phyloP scores from a whole-genome alignment of 2,888 invertebrate genomes.

The Patella ulyssiponensis region DNA sequence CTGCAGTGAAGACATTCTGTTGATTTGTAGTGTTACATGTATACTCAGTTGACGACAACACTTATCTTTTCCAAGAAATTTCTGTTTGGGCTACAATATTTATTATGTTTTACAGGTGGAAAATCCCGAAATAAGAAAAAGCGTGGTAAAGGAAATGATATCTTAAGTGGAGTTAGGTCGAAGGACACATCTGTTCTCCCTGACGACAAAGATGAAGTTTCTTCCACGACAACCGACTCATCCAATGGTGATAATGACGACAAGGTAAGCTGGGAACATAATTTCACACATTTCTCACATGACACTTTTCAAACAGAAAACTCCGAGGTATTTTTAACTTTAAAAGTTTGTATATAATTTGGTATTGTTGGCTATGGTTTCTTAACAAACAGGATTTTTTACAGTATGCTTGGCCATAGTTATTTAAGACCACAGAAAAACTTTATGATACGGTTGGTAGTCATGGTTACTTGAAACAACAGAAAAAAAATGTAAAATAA shows the following conservation, averaged over 20 bases:
- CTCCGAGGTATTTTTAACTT: background rate
- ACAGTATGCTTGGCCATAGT: background rate
- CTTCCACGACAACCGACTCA: constrained; percentile 81
- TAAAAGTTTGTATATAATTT: background rate
- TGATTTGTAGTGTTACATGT: too few relatives aligned
- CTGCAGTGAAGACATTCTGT: too few relatives aligned
- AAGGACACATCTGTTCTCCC: constrained; percentile 13
- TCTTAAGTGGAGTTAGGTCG: background rate
- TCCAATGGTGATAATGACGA: constrained; percentile 77
- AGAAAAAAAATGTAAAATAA: too few relatives aligned
- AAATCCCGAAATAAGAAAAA: constrained; percentile 7
- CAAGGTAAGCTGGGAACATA: constrained; percentile 48
- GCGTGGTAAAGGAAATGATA: constrained; percentile 8
- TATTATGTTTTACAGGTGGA: too few relatives aligned
- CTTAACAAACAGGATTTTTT: background rate
- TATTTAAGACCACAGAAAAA: background rate
- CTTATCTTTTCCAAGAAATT: too few relatives aligned
- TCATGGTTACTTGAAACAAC: too few relatives aligned
- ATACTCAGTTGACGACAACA: too few relatives aligned
- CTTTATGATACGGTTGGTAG: too few relatives aligned
- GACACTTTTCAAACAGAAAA: too few relatives aligned
- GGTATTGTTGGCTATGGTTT: background rate
- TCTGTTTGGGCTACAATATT: too few relatives aligned
- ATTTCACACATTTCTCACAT: background rate
- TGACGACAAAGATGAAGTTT: constrained; percentile 77